Base-by-base conservation (phyloP, 2,888 invertebrate species). In the Sepioteuthis lessoniana region DNA sequence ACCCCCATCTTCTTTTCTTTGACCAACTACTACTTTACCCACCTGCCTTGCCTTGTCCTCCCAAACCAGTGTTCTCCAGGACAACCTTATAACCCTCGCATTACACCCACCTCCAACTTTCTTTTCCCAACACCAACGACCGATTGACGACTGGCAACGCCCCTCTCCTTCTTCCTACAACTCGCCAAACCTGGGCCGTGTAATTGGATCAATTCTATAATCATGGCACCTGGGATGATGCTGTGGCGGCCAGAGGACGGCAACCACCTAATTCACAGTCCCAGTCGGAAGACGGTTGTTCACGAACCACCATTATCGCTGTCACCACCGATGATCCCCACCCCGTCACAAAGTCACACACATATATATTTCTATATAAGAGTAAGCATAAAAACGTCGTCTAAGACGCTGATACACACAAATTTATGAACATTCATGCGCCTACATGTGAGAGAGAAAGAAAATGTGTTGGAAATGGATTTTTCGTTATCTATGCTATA, bases 121-220 rank as follows among this genome's bases (percentile, higher is more conserved):
- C n/a, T 10, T 76, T 16, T 76, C 13, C 16, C 76, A n/a, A 35
- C 10, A n/a, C 76, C 35, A 76, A n/a, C 76, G 16, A 76, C 76
- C 25, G 76, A 76, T n/a, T 35, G 76, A 76, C 76, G n/a, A 76
- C 76, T 19, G 76, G 76, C 76, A 35, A 76, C 76, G n/a, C 35
- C 76, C 76, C 76, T 76, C 76, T 76, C 35, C 76, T 76, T 76
- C 76, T 76, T 76, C 76, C 76, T 13, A 76, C 76, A 55, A 25
- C 55, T 55, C 55, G 21, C 76, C n/a, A 76, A 76, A 76, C 76
- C 76, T 8, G 35, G 16, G 76, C 76, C 76, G n/a, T 35, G 76
- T 76, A 76, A 76, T 76, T 76, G 76, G 76, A 76, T 76, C 76
- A 76, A n/a, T 76, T 76, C 76, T 76, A 76, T 76, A 76, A 76